Conservation (phyloP, 2,797 vertebrate species). For the Sebastes baramenuke region DNA sequence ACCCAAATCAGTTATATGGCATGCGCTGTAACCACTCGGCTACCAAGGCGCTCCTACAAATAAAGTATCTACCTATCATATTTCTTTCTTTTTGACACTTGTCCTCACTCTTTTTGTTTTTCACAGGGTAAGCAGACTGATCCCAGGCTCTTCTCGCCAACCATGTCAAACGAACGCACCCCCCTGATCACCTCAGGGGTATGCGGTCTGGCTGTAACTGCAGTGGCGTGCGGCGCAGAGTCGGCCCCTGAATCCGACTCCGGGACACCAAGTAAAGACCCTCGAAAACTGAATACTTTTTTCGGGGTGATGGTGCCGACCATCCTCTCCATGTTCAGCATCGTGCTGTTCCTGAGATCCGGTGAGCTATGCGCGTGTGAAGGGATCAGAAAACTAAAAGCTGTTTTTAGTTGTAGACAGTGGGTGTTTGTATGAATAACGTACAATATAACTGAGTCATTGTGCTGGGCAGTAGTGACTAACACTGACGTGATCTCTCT, state of each 20-base stretch:
- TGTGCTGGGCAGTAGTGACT: conserved; percentile 29
- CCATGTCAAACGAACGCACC: conserved; percentile 89
- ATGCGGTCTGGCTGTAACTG: conserved; percentile 78
- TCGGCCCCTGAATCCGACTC: conserved; percentile 28
- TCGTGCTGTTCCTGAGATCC: conserved; percentile 90
- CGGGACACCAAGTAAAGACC: conserved; percentile 44
- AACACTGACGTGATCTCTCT: conserved; percentile 22
- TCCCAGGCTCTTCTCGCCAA: conserved; percentile 3
- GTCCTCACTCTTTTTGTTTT: neutral
- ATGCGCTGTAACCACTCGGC: neutral
- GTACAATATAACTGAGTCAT: conserved; percentile 17
- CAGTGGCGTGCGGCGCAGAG: conserved; percentile 45
- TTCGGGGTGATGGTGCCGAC: conserved; percentile 94
- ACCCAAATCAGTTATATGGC: neutral
- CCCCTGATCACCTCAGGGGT: conserved; percentile 87
- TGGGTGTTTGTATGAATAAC: neutral
- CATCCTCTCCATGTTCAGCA: conserved; percentile 94
- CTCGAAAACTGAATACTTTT: conserved; percentile 88
- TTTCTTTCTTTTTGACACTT: neutral
- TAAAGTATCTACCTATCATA: neutral
- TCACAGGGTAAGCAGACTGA: conserved; percentile 8
- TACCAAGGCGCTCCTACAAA: neutral
- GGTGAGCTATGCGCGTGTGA: conserved; percentile 75
- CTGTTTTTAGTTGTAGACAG: neutral
- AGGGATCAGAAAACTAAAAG: neutral